Percentiles rank a stretch among this genome's conserved stretches.
Evolutionary conservation across 2,888 invertebrate species (phyloP).

Genomic region (Pyralis farinalis): DNA sequence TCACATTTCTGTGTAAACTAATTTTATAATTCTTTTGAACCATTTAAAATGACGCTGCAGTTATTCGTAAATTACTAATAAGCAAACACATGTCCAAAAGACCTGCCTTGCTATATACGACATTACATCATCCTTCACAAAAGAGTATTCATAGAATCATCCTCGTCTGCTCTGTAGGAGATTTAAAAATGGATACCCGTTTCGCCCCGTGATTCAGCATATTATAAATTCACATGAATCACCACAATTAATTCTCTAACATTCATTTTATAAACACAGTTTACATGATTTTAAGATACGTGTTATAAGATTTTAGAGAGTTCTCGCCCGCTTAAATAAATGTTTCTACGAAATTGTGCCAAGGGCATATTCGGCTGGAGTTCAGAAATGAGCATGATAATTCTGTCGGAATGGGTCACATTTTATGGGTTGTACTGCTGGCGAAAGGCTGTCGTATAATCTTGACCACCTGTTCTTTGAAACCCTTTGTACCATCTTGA

Average conservation of each 20-base stretch:
- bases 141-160: neutral
- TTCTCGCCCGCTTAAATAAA: no score
- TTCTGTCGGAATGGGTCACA: neutral
- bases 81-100: neutral
- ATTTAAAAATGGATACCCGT: constrained; percentile 17
- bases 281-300: no score
- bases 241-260: constrained; percentile 25
- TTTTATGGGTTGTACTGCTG: neutral
- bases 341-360: no score
- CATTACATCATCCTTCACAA: neutral
- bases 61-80: neutral
- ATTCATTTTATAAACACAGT: no score
- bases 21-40: no score
- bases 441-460: neutral
- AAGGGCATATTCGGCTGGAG: neutral
- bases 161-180: neutral
- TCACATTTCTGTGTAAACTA: no score
- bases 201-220: constrained; percentile 42
- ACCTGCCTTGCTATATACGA: neutral
- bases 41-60: neutral
- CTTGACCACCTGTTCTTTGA: neutral
- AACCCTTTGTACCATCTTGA: neutral
- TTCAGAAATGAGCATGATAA: neutral
- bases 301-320: no score
- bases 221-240: constrained; percentile 37